phyloP scores from a whole-genome alignment of 2,113 vertebrate species.

The Dipodomys ordii region DNA sequence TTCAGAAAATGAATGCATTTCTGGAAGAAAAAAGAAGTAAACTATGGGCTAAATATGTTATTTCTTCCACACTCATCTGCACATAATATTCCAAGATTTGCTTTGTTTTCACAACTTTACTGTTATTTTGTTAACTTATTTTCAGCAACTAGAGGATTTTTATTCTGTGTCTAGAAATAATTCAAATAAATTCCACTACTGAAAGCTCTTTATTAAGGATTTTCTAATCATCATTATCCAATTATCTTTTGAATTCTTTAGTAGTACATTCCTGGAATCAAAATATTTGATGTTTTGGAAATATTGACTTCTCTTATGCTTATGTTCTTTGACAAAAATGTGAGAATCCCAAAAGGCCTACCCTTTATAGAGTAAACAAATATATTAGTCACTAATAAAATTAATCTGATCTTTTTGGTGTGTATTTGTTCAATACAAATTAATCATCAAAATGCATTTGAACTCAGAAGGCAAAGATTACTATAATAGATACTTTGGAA shows the following conservation, averaged over 20 bases:
- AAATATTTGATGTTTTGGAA: not conserved
- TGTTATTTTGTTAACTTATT: conserved; percentile 18
- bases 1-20: not conserved
- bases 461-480: not conserved
- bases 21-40: not conserved
- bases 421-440: not conserved
- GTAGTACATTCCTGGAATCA: not conserved
- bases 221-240: not conserved
- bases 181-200: not conserved
- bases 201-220: conserved; percentile 5
- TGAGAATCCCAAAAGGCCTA: not conserved
- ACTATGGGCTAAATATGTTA: not conserved
- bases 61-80: conserved; percentile 17
- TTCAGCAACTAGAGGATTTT: not conserved
- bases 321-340: not conserved
- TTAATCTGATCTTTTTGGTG: not conserved
- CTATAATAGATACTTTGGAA: not conserved
- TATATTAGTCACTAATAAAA: conserved; percentile 33
- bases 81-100: not conserved
- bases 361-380: not conserved
- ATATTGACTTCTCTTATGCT: not conserved
- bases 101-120: conserved; percentile 8
- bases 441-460: not conserved
- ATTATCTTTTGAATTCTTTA: not conserved
- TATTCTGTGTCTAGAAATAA: not conserved